These are phyloP conservation scores for Mechanitis messenoides DNA, from an alignment of 2,888 invertebrate genomes.

Conservation along the genomic window DNA sequence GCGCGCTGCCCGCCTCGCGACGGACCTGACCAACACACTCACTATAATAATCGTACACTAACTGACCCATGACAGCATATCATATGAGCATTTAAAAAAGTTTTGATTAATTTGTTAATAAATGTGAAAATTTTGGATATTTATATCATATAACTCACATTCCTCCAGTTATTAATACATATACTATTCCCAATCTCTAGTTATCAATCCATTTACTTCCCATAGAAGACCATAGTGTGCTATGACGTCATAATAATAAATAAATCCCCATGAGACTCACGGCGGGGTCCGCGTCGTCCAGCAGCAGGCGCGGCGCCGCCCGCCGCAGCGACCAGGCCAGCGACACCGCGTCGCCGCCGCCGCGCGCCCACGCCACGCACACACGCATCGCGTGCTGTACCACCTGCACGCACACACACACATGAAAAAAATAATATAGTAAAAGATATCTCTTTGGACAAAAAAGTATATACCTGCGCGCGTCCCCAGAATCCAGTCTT, in stretches of 20 bases:
- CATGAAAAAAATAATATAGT: not conserved
- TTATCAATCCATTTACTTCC: too few relatives aligned
- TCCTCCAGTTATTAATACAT: too few relatives aligned
- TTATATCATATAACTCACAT: too few relatives aligned
- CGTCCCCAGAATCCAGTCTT: conserved; percentile 96
- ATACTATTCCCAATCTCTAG: too few relatives aligned
- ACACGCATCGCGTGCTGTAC: conserved; percentile 95
- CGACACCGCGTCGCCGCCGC: conserved; percentile 86
- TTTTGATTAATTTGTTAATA: too few relatives aligned
- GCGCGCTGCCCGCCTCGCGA: conserved; percentile 92
- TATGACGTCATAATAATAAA: not conserved
- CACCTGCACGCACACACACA: conserved; percentile 63
- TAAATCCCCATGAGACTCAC: conserved; percentile 37
- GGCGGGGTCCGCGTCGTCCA: conserved; percentile 93
- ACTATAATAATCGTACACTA: not conserved
- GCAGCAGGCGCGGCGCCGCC: conserved; percentile 89
- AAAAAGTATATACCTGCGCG: conserved; percentile 79
- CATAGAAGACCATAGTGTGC: too few relatives aligned
- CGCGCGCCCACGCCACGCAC: conserved; percentile 94
- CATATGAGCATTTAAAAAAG: too few relatives aligned
- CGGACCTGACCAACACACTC: conserved; percentile 77
- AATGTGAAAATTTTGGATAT: too few relatives aligned
- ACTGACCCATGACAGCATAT: too few relatives aligned
- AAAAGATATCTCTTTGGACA: not conserved
- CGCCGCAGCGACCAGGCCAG: conserved; percentile 86